phyloP scores from a whole-genome alignment of 2,797 vertebrate genomes.

The Sparus aurata region DNA sequence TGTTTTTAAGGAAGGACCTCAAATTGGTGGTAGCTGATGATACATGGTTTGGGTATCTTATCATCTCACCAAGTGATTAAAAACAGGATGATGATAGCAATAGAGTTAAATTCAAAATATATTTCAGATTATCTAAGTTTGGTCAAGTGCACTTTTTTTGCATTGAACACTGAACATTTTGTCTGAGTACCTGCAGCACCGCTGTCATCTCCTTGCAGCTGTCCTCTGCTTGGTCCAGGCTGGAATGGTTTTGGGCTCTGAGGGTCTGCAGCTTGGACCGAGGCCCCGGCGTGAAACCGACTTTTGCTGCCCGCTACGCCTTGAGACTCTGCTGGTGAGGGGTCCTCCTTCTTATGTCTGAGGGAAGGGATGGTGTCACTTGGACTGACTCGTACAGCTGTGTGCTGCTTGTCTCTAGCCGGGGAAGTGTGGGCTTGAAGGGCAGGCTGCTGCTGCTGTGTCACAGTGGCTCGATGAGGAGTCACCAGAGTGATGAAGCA shows the following conservation, averaged over 20 bases:
- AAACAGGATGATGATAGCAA: background rate
- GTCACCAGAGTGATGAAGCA: conserved; percentile 93
- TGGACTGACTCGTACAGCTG: conserved; percentile 42
- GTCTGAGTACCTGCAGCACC: conserved; percentile 59
- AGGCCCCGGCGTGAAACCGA: background rate
- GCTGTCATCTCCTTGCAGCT: conserved; percentile 31
- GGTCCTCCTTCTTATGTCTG: conserved; percentile 54
- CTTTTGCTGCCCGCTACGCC: conserved; percentile 24
- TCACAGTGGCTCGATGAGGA: conserved; percentile 84
- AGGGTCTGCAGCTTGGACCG: conserved; percentile 18
- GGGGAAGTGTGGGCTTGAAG: conserved; percentile 70
- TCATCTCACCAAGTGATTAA: background rate
- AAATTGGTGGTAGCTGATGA: background rate
- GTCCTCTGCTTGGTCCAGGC: conserved; percentile 34
- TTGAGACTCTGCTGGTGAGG: conserved; percentile 14
- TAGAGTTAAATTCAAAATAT: background rate
- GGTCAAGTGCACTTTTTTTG: background rate
- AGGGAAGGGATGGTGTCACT: conserved; percentile 42
- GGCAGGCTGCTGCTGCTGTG: conserved; percentile 72
- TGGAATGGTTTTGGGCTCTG: conserved; percentile 29
- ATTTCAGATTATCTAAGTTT: background rate
- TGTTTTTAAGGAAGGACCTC: background rate
- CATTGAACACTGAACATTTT: background rate
- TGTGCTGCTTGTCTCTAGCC: conserved; percentile 48
- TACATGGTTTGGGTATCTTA: background rate